Base-by-base conservation (phyloP, 2,797 vertebrate species). In the Rachycentron canadum region DNA sequence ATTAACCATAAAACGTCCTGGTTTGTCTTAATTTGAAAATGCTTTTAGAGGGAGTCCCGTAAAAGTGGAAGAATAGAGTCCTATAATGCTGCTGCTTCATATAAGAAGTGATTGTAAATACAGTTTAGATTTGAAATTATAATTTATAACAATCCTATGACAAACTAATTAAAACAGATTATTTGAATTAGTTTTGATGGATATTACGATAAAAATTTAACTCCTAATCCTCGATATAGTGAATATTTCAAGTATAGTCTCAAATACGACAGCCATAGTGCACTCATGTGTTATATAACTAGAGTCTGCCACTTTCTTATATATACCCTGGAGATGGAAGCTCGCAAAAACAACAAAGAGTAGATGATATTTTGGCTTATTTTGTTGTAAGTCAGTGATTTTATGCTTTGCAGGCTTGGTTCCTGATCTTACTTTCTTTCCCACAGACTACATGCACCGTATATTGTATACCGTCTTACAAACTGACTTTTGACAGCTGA, bases 1-100 rank as follows among this genome's bases (percentile, higher is more conserved):
- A 75, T 85, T 76, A 71, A 68, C 81, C 64, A 80, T 84, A 85
- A 90, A 87, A 81, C 69, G 66, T 78, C 36, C 47, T 12, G 69
- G 71, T 81, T 82, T 76, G 76, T 83, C 76, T 73, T 79, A 56
- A 84, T 86, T 79, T 78, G 52, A 85, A 87, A 85, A 77, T 32
- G 69, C 76, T 91, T 90, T 87, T 62, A 73, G 49, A 76, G 32
- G 19, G 49, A 70, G 19, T 49, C 52, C 1, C 45, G 32, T 58
- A 70, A 69, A 63, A 65, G 45, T 14, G 65, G 32, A 50, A 65
- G 26, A 65, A 62, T 23, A 57, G 7, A 65, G 60, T 58, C 2
- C 0, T 77, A 79, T 71, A 32, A 68, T 67, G 60, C 49, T 59
- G 38, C 58, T 71, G 14, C 41, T 55, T 79, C 14, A 36, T 55